Base-by-base conservation (phyloP, 2,113 vertebrate genomes). In the Gobiocypris rarus region DNA sequence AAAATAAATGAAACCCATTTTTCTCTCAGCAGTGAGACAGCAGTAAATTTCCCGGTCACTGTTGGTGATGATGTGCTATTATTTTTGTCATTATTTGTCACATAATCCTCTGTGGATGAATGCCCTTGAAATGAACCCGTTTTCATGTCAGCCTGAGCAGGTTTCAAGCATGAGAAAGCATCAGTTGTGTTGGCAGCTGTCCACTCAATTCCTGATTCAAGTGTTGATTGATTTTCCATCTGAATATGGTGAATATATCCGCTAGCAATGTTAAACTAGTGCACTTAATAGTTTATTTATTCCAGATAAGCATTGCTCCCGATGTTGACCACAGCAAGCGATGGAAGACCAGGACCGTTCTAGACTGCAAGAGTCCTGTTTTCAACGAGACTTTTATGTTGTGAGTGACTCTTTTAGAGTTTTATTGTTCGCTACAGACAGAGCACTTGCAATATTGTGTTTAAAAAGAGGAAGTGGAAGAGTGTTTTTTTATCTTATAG, bases 301-400 rank as follows among this genome's bases (percentile, higher is more conserved):
- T 88, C 13, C 86, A 93, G 93, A 43, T 93, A 86, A 28, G 69
- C 0, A 31, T 93, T 78, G 89, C 86, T 84, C 91, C 91, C 82
- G 90, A 91, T 86, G 85, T 87, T 17, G 78, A 88, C 24, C 65
- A 65, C 79, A 86, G 81, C 17, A 79, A 83, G 69, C 73, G 80
- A 22, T 83, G 83, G 67, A 92, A 85, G 81, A 92, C 92, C 8
- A 84, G 63, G 38, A 92, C 87, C 0, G 50, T 93, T 38, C 56
- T 82, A 11, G 89, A 91, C 74, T 91, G 91, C 86, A 89, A 89
- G 26, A 84, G 85, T 81, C 85, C 92, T 14, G 79, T 87, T 75
- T 90, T 88, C 74, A 88, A 85, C 14, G 87, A 87, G 24, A 82
- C 43, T 2, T 89, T 92, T 59, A 83, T 52, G 9, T 81, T 93